Evolutionary conservation across 2,797 vertebrate species (phyloP), one percentile per base, ranked within the genome.

Genomic region (Betta splendens): DNA sequence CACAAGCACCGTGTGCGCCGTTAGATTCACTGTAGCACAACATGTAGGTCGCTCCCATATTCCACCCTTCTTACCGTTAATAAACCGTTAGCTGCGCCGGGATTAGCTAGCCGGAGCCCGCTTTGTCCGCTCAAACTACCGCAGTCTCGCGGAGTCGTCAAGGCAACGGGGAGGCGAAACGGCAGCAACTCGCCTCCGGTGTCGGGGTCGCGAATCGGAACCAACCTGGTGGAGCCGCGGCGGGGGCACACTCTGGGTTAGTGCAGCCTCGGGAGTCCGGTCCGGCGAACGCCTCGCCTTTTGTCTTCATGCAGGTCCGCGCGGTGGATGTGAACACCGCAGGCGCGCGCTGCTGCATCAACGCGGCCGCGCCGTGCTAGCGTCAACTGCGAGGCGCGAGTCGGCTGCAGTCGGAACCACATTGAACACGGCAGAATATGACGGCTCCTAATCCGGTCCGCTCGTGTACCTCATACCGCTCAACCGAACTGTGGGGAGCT

Each of bases 261-360:
- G 28, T 0, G 64, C 4, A 3, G 67, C 64, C 40, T 32, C 16
- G 26, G 53, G 55, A 55, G 44, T 70, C 69, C 75, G 20, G 71
- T 53, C 64, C 72, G 64, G 49, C 32, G 69, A 64, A 3, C 44
- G 5, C 44, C 55, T 78, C 69, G 47, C 66, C 85, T 89, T 66
- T 88, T 88, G 87, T 90, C 85, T 80, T 64, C 69, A n/a, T n/a
- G 51, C 64, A 7, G 75, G 25, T 81, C 83, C 79, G 75, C n/a
- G 64, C 47, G 80, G 50, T 51, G 69, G 78, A 71, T 64, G 54
- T 57, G 56, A 64, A 63, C 61, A 15, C 62, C 57, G 50, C 79
- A 50, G 54, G 64, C 70, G 68, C 8, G 66, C 44, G 52, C 74
- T 81, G 84, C 80, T 59, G 81, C 84, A 84, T 86, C 76, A 82